Percentiles rank a stretch among this genome's conserved stretches.
Conservation (phyloP, 2,797 vertebrate species). For the Rhabdophis nuchalis region DNA sequence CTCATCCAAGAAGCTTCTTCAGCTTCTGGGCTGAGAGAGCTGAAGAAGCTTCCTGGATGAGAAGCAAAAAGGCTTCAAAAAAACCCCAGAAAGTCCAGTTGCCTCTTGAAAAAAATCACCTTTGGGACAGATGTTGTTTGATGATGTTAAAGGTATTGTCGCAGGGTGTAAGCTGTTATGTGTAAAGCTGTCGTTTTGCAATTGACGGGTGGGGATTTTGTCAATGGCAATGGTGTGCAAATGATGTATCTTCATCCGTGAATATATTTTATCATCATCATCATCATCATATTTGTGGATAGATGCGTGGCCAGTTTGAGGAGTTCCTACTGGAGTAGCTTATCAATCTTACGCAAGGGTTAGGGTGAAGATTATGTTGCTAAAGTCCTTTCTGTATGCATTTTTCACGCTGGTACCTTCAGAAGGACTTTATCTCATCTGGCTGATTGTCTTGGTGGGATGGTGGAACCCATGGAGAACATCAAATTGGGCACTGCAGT, state of each 20-base stretch:
- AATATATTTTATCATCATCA: not conserved
- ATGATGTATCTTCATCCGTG: no score
- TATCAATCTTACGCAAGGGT: not conserved
- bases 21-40: no score
- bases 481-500: not conserved
- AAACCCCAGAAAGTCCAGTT: no score
- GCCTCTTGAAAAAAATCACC: no score
- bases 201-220: not conserved
- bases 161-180: not conserved
- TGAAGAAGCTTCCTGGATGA: no score
- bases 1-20: no score
- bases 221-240: no score
- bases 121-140: not conserved
- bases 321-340: not conserved
- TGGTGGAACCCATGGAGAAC: not conserved
- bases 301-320: not conserved
- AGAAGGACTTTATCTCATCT: not conserved
- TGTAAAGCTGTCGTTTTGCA: not conserved
- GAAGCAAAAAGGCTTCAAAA: no score
- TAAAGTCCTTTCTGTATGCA: not conserved
- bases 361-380: not conserved
- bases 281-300: not conserved
- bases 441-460: not conserved
- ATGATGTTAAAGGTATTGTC: not conserved
- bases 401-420: not conserved